A percentile compares a stretch with the other conserved stretches of the same genome.
phyloP scores from a whole-genome alignment of 1,140 invertebrate species.

The Drosophila micromelanica region DNA sequence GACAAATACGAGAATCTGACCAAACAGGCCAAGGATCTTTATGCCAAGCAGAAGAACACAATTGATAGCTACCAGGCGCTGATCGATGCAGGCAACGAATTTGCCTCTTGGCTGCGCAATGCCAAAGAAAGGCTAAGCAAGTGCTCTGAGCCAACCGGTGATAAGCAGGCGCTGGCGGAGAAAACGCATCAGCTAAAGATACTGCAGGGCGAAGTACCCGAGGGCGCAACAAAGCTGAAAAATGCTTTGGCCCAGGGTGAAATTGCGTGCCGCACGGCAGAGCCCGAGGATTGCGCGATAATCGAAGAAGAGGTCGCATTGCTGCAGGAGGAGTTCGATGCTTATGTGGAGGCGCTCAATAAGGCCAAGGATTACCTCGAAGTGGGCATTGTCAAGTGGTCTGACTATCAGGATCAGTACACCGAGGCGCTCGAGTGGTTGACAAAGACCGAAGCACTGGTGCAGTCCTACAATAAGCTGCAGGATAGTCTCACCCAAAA shows the following conservation, averaged over 20 bases:
- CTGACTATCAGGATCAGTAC: slow-evolving; percentile 97
- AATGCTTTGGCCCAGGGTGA: slow-evolving; percentile 92
- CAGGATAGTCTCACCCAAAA: slow-evolving; percentile 96
- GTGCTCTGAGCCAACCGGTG: slow-evolving; percentile 96
- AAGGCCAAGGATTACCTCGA: slow-evolving; percentile 94
- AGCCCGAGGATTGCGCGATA: slow-evolving; percentile 94
- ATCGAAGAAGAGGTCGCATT: slow-evolving; percentile 96
- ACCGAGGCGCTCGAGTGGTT: slow-evolving; percentile 95
- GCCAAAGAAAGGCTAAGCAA: slow-evolving; percentile 96
- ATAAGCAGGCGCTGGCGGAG: slow-evolving; percentile 94
- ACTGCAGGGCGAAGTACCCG: slow-evolving; percentile 91
- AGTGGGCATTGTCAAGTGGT: slow-evolving; percentile 96
- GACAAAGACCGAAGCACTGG: slow-evolving; percentile 92
- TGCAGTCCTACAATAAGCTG: slow-evolving; percentile 95
- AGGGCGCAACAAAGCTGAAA: slow-evolving; percentile 92
- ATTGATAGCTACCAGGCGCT: slow-evolving; percentile 96
- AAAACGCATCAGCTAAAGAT: slow-evolving; percentile 94
- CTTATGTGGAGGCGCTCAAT: slow-evolving; percentile 90
- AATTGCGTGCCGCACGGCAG: slow-evolving; percentile 91
- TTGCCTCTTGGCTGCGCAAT: slow-evolving; percentile 94
- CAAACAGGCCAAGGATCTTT: slow-evolving; percentile 94
- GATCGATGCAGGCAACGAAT: slow-evolving; percentile 95
- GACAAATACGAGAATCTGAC: slow-evolving; percentile 95
- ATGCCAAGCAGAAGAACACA: slow-evolving; percentile 95
- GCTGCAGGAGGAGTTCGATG: slow-evolving; percentile 94